Evolutionary conservation across 2,113 vertebrate genomes (phyloP), one percentile per base, ranked within the genome.

Genomic region (Oriolus oriolus): DNA sequence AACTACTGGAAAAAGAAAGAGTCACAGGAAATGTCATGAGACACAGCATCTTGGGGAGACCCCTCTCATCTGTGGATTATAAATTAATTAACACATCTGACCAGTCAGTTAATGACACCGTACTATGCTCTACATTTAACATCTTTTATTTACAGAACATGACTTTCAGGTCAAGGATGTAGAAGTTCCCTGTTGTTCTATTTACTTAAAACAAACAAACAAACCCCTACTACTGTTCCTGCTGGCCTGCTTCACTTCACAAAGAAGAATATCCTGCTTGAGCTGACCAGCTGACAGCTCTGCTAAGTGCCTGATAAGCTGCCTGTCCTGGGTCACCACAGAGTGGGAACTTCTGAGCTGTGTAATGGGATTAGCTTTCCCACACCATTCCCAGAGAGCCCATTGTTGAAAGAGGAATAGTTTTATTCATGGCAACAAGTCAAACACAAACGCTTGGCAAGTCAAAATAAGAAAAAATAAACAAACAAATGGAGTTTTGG

Each of bases 321-420:
- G 87, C 68, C 56, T 74, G 66, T 85, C 87, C 79, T 49, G 42
- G 63, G 90, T 94, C 92, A 77, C 82, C 76, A 81, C 90, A 56
- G 75, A 96, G 82, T 81, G 76, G 85, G 95, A 96, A 75, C 37
- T 80, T 90, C 37, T 44, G 92, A 95, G 93, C 93, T 93, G 69
- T 96, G 92, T 96, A 96, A 95, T 90, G 92, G 71, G 95, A 95
- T 97, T 95, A 97, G 79, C 76, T 90, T 93, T 96, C 92, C 92
- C 96, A 93, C 88, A 95, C 68, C 79, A 53, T 78, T 96, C 92
- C 93, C 27, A 22, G 79, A 91, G 75, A 86, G 79, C 50, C 87
- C 37, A 93, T 80, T 95, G 92, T 94, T 27, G 12, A 81, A 88
- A 69, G 66, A 90, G 87, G 66, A 94, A 96, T 93, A 81, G 82